phyloP scores from a whole-genome alignment of 2,113 vertebrate genomes.

The Aegithalos caudatus region DNA sequence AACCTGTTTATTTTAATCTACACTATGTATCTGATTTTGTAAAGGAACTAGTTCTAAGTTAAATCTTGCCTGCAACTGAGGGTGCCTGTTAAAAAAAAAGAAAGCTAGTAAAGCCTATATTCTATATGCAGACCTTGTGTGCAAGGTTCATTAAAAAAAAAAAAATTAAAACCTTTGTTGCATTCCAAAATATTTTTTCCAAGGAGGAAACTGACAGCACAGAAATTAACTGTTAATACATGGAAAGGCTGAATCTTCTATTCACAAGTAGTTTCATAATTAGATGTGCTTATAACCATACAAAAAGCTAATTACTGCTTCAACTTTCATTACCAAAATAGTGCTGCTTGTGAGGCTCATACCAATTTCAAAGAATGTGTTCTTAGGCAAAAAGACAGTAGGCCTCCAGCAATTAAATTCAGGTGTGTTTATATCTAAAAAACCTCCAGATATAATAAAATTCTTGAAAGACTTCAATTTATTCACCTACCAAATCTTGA shows the following conservation, averaged over 20 bases:
- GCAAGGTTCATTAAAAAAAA: neutral
- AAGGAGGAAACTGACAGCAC: neutral
- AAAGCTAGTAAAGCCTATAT: neutral
- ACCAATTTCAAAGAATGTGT: neutral
- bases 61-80: neutral
- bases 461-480: neutral
- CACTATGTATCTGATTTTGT: neutral
- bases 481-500: neutral
- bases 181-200: neutral
- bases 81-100: neutral
- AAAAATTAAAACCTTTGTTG: neutral
- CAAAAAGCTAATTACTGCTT: neutral
- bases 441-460: neutral
- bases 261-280: neutral
- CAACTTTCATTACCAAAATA: neutral
- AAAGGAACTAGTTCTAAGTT: neutral
- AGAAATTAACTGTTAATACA: constrained; percentile 1
- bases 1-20: neutral
- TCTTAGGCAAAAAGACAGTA: neutral
- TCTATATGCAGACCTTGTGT: neutral
- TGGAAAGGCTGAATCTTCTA: neutral
- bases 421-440: neutral
- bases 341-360: neutral
- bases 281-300: neutral
- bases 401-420: neutral